phyloP scores from a whole-genome alignment of 2,888 invertebrate species.

The Oithona nana region DNA sequence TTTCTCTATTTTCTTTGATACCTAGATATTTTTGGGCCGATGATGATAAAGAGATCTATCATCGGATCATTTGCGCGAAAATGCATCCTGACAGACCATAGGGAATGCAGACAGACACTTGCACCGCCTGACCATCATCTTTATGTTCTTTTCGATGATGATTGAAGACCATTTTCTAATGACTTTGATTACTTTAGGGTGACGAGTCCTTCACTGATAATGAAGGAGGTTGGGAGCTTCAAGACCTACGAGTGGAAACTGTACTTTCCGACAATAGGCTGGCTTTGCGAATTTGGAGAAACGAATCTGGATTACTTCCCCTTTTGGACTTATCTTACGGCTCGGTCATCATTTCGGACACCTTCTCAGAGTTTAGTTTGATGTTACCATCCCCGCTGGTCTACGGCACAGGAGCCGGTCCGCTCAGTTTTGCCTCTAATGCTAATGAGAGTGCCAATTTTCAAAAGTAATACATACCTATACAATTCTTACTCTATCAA shows the following conservation, averaged over 20 bases:
- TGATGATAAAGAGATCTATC: no score
- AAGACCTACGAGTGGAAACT: neutral
- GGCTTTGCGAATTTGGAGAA: neutral
- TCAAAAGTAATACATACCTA: neutral
- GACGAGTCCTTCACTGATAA: neutral
- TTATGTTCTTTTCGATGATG: no score
- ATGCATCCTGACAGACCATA: no score
- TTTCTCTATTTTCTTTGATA: no score
- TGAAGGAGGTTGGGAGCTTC: neutral
- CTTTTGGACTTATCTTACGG: neutral
- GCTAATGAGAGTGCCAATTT: neutral
- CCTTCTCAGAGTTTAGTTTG: neutral
- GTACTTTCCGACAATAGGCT: neutral
- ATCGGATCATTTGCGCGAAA: no score
- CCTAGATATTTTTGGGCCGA: no score
- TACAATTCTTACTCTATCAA: neutral
- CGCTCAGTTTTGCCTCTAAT: neutral
- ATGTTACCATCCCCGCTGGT: neutral
- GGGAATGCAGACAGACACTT: no score
- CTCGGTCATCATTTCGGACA: neutral
- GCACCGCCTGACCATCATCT: no score
- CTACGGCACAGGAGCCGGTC: neutral
- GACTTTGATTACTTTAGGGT: neutral
- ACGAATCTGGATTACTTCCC: neutral
- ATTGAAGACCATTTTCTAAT: no score